A percentile compares a stretch with the other conserved stretches of the same genome.
Conservation (phyloP, 2,888 invertebrate genomes). For the Sialis lutaria region DNA sequence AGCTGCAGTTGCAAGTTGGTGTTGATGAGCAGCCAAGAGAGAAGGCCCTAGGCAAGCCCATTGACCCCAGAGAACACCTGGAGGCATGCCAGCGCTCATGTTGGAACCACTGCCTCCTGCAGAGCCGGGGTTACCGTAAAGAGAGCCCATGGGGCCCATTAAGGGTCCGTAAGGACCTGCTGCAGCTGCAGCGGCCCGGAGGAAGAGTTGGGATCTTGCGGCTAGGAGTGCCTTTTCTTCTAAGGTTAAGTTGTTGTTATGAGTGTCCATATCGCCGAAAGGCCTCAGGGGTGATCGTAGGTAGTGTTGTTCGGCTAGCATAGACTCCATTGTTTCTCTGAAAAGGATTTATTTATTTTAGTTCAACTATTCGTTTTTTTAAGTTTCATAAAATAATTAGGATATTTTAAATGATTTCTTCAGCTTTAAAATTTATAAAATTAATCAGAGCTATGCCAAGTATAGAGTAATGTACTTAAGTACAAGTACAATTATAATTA, state of each 20-base stretch:
- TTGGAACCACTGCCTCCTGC: conserved; percentile 23
- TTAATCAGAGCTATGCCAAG: no score
- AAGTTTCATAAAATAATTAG: no score
- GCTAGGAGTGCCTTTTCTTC: conserved; percentile 65
- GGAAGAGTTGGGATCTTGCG: conserved; percentile 55
- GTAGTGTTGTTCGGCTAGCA: conserved; percentile 72
- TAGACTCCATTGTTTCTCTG: conserved; percentile 83
- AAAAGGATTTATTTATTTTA: conserved; percentile 12
- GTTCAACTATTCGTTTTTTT: no score
- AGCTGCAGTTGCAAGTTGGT: conserved; percentile 32
- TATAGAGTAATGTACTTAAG: no score
- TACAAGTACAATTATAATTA: no score
- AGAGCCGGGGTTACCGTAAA: conserved; percentile 19
- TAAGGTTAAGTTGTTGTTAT: conserved; percentile 51
- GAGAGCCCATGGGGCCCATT: conserved; percentile 29
- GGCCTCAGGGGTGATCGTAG: conserved; percentile 60
- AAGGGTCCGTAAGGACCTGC: conserved; percentile 35
- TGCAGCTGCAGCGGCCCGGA: conserved; percentile 51
- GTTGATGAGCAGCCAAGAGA: conserved; percentile 39
- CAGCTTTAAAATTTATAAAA: no score
- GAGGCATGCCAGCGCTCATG: conserved; percentile 19
- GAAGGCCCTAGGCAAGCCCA: conserved; percentile 53
- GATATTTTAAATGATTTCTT: no score
- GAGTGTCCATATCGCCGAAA: conserved; percentile 51
- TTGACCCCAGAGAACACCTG: conserved; percentile 48